These are phyloP conservation scores for Lepidothrix coronata DNA, from an alignment of 2,113 vertebrate species.

Conservation along the genomic window DNA sequence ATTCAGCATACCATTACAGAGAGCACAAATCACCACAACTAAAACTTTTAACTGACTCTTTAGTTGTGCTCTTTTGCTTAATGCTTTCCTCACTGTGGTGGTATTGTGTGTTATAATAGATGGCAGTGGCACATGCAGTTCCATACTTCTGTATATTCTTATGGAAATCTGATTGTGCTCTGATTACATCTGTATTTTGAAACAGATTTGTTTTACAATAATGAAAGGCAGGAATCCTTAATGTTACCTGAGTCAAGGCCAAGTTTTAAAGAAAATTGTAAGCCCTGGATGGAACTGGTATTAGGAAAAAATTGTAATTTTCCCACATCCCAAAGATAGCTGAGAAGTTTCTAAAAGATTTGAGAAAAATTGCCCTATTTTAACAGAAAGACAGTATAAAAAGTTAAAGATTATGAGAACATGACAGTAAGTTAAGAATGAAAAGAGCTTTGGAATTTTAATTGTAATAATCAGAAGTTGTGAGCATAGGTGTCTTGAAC, in stretches of 20 bases:
- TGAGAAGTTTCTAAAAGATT: background rate
- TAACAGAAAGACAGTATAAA: background rate
- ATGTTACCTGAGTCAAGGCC: background rate
- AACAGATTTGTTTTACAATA: background rate
- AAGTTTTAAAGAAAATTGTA: constrained; percentile 31
- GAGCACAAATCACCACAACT: background rate
- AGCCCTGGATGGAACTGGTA: background rate
- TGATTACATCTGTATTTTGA: background rate
- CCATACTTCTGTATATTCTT: background rate
- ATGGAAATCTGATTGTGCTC: background rate
- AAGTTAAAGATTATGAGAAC: background rate
- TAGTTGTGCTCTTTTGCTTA: background rate
- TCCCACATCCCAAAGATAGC: background rate
- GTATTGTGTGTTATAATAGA: background rate
- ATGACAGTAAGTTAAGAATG: background rate
- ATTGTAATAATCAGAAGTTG: background rate
- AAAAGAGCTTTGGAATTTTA: background rate
- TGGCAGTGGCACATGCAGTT: background rate
- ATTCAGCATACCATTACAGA: background rate
- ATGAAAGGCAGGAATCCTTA: background rate
- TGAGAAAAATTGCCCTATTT: background rate
- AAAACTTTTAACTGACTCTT: background rate
- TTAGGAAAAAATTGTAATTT: background rate
- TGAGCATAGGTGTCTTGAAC: background rate
- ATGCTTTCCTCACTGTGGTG: background rate